Evolutionary conservation across 1,140 invertebrate genomes (phyloP).

Genomic region (Drosophila truncata): DNA sequence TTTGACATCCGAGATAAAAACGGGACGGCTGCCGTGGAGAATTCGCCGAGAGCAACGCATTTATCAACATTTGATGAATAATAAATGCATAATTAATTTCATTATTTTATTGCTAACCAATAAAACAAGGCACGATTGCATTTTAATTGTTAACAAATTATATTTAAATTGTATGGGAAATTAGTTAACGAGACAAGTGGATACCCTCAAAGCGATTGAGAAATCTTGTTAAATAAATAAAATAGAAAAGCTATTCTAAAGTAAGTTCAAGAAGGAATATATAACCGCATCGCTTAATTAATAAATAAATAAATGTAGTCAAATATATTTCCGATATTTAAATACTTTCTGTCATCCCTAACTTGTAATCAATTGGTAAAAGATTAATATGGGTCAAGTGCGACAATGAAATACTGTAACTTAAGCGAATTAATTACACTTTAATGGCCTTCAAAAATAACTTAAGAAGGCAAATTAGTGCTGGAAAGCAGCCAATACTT

Average conservation of each 20-base stretch:
- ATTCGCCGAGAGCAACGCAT: slow-evolving; percentile 63
- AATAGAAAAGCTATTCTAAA: no score
- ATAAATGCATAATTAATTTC: slow-evolving; percentile 52
- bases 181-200: not conserved
- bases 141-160: slow-evolving; percentile 77
- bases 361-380: not conserved
- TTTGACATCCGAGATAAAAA: slow-evolving; percentile 82
- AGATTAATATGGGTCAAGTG: not conserved
- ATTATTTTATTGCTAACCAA: slow-evolving; percentile 56
- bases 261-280: no score
- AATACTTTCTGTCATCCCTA: not conserved
- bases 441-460: not conserved
- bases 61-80: slow-evolving; percentile 63
- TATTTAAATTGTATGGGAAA: slow-evolving; percentile 16
- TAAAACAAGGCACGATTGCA: slow-evolving; percentile 52
- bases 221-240: not conserved
- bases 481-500: not conserved
- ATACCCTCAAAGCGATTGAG: not conserved
- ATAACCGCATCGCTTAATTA: no score
- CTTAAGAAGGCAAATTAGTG: not conserved
- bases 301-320: no score
- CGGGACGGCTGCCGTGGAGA: slow-evolving; percentile 53
- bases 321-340: no score
- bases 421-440: not conserved
- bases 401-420: not conserved